These are phyloP conservation scores for Hippocampus zosterae DNA, from an alignment of 2,113 vertebrate genomes.

Conservation along the genomic window DNA sequence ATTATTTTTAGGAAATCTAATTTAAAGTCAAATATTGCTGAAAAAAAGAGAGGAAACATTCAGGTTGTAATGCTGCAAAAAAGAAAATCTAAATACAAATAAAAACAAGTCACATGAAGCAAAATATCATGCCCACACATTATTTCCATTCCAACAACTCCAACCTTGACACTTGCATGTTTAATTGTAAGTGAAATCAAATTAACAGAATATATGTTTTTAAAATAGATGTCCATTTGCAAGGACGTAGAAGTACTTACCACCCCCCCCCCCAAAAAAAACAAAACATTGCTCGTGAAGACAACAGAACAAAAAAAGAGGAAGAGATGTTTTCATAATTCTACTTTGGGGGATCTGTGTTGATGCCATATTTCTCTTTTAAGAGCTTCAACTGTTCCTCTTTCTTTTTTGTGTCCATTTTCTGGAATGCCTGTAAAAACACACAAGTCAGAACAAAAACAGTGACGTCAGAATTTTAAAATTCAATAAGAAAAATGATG, in stretches of 20 bases:
- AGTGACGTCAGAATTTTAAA: neutral
- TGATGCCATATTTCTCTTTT: constrained; percentile 98
- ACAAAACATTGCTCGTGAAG: neutral
- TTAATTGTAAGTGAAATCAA: neutral
- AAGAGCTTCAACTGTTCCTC: constrained; percentile 97
- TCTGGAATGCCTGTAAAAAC: constrained; percentile 88
- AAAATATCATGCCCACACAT: neutral
- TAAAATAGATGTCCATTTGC: neutral
- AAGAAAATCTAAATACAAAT: neutral
- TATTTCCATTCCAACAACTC: neutral
- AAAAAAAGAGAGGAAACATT: neutral
- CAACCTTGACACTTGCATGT: neutral
- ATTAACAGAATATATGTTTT: neutral
- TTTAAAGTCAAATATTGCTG: constrained; percentile 13
- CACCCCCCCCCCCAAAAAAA: neutral
- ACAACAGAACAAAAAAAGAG: neutral
- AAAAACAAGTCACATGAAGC: neutral
- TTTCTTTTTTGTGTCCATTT: constrained; percentile 99
- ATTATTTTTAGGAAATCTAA: neutral
- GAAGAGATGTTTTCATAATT: neutral
- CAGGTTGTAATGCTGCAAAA: neutral
- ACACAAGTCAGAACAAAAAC: neutral
- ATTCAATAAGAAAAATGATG: neutral
- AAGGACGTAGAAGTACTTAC: neutral
- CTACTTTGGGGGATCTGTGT: constrained; percentile 96